A percentile compares a stretch with the other conserved stretches of the same genome.
Evolutionary conservation across 2,888 invertebrate genomes (phyloP).

Genomic region (Nycteola revayana): DNA sequence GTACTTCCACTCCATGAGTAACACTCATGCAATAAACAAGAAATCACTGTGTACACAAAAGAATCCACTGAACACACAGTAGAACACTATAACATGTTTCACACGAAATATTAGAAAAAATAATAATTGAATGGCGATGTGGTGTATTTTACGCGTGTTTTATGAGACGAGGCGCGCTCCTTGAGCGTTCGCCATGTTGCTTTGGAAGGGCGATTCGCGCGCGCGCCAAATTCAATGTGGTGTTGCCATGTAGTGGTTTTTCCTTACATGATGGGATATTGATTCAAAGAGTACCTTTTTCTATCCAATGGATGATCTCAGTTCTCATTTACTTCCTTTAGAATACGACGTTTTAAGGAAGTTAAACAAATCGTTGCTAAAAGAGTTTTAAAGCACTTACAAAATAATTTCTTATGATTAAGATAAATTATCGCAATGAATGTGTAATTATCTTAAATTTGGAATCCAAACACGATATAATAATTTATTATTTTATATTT

Average conservation of each 20-base stretch:
- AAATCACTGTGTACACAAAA: conserved; percentile 58
- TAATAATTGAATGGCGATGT: conserved; percentile 29
- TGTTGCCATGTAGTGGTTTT: conserved; percentile 34
- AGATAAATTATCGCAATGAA: no score
- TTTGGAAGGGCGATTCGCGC: conserved; percentile 69
- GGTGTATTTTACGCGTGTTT: conserved; percentile 46
- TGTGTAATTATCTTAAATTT: no score
- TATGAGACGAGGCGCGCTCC: conserved; percentile 65
- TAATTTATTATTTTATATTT: no score
- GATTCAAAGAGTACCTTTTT: no score
- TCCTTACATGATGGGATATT: no score
- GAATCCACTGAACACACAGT: conserved; percentile 39
- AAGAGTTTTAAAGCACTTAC: no score
- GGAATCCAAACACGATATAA: no score
- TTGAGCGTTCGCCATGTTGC: conserved; percentile 69
- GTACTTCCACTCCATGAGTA: conserved; percentile 62
- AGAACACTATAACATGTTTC: conserved; percentile 67
- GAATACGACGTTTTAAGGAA: no score
- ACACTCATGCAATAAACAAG: conserved; percentile 74
- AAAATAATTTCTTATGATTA: no score
- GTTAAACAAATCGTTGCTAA: no score
- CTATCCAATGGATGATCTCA: no score
- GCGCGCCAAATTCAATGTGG: conserved; percentile 65
- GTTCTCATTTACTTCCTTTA: no score
- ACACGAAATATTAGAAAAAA: conserved; percentile 33